Evolutionary conservation across 2,113 vertebrate species (phyloP), one percentile per base, ranked within the genome.

Genomic region (Atractosteus spatula): DNA sequence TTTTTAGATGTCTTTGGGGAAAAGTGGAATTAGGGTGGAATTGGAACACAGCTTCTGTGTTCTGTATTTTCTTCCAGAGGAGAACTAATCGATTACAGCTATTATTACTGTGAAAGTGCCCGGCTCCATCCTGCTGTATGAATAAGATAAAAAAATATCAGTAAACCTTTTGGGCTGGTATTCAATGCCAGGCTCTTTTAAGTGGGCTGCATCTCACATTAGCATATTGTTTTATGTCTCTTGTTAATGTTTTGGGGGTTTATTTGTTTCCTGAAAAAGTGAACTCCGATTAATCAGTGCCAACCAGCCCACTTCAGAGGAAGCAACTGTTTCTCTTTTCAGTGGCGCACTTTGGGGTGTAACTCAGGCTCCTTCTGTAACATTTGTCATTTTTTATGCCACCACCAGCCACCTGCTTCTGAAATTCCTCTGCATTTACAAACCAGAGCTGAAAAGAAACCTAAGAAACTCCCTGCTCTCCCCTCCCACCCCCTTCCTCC

Each of bases 401-500:
- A 87, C 86, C 85, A 87, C 85, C 89, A 81, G 84, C 88, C 90
- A 91, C 90, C 90, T 91, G 90, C 90, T 90, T 87, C 88, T 75
- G 75, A 85, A 87, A 90, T 90, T 91, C 89, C 88, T 85, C 80
- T 75, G 88, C 87, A 89, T 90, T 88, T 87, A 89, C 81, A 86
- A 82, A 82, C 83, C 83, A 29, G 62, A 65, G 62, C 62, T 65
- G 62, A 65, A 65, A 65, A 65, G 62, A 65, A 65, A 65, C 62
- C 62, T 3, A 65, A 65, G 62, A 65, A 41, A 41, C 14, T 29
- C 59, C 74, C 76, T 78, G 74, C 78, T 11, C 66, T 72, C 68
- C 75, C 79, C 64, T 62, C 69, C 73, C 71, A 67, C 17, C 29
- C 71, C 70, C 79, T 76, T 71, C 62, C 76, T 78, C 79, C 66